These are phyloP conservation scores for Lytechinus variegatus DNA, from an alignment of 35 echinoderm and acorn worm species.

Conservation along the genomic window DNA sequence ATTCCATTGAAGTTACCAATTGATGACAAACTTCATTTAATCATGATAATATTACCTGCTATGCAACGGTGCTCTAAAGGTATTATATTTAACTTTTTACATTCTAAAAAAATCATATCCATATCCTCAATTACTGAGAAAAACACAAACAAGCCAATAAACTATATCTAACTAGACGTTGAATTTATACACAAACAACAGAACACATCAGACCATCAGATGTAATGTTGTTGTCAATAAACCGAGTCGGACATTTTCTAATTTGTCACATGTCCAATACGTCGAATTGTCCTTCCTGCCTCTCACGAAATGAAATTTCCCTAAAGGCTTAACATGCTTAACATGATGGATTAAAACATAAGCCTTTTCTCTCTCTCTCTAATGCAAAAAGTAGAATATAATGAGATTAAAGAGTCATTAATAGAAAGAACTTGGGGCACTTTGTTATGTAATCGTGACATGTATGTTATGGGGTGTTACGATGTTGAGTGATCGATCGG, in stretches of 20 bases:
- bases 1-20: too few relatives aligned
- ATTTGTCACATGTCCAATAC: background rate
- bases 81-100: too few relatives aligned
- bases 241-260: background rate
- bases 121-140: too few relatives aligned
- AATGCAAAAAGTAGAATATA: background rate
- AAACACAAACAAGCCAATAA: background rate
- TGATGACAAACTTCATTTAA: too few relatives aligned
- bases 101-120: too few relatives aligned
- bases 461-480: background rate
- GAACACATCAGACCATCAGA: background rate
- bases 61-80: too few relatives aligned
- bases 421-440: background rate
- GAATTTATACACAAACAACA: too few relatives aligned
- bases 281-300: background rate
- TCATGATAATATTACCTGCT: too few relatives aligned
- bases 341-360: background rate
- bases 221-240: background rate
- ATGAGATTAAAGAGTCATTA: constrained; percentile 19
- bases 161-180: background rate
- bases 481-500: background rate
- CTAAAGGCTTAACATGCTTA: background rate
- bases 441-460: background rate
- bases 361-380: background rate
- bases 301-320: background rate